Percentiles rank a stretch among this genome's conserved stretches.
These are phyloP conservation scores for Albula goreensis DNA, from an alignment of 2,113 vertebrate species.

Conservation along the genomic window DNA sequence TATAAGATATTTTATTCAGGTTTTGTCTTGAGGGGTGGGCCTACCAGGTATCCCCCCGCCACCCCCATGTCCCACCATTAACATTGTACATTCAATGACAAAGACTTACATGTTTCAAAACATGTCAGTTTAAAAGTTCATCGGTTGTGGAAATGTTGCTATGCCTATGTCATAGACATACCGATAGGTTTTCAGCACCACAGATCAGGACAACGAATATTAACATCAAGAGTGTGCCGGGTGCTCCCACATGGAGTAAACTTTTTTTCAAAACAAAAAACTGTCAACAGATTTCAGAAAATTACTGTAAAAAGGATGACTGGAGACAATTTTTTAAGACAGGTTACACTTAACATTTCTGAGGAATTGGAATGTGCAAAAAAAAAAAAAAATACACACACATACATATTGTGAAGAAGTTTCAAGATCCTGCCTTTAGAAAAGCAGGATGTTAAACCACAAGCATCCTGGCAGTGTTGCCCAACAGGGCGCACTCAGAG, in stretches of 20 bases:
- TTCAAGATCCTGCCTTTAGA: not conserved
- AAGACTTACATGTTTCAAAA: constrained; percentile 9
- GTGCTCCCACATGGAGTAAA: not conserved
- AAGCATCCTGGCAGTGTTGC: not conserved
- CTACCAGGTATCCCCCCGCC: too few species aligned
- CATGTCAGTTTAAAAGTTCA: constrained; percentile 10
- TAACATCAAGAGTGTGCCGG: not conserved
- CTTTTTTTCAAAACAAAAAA: not conserved
- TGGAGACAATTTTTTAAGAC: not conserved
- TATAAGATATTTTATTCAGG: not conserved
- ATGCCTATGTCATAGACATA: not conserved
- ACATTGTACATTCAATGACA: not conserved
- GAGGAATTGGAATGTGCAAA: not conserved
- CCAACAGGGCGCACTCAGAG: not conserved
- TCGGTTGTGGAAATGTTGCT: not conserved
- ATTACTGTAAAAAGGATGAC: not conserved
- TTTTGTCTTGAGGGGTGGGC: not conserved
- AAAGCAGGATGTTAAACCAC: not conserved
- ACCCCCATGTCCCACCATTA: not conserved
- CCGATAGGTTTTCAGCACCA: constrained; percentile 9
- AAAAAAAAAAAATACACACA: not conserved
- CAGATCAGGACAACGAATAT: not conserved
- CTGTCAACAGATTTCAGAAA: not conserved
- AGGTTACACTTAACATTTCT: not conserved
- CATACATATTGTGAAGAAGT: not conserved